Percentiles rank a stretch among this genome's conserved stretches.
phyloP scores from a whole-genome alignment of 1,140 invertebrate genomes.

The Atta colombica region DNA sequence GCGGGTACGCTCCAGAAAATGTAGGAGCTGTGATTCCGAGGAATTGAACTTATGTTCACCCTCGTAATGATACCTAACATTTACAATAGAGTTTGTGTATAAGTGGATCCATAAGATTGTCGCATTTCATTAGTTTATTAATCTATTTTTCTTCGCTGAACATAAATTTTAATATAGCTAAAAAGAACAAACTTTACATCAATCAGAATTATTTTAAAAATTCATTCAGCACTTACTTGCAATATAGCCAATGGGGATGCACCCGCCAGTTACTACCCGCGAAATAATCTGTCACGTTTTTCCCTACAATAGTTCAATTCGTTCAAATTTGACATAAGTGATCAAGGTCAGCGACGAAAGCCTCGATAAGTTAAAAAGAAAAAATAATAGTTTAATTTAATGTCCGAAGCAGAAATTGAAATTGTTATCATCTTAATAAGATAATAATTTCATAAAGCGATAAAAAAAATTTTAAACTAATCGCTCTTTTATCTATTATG shows the following conservation, averaged over 20 bases:
- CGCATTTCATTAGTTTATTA: neutral
- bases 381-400: neutral
- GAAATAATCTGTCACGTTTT: constrained; percentile 90
- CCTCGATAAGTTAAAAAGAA: neutral
- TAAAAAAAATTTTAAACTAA: neutral
- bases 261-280: constrained; percentile 93
- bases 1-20: constrained; percentile 92
- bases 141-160: neutral
- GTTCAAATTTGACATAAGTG: constrained; percentile 64
- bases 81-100: neutral
- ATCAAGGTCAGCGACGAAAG: constrained; percentile 48
- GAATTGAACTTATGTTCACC: constrained; percentile 84
- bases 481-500: neutral
- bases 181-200: neutral
- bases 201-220: neutral
- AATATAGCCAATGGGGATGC: constrained; percentile 94
- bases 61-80: constrained; percentile 87
- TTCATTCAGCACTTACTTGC: constrained; percentile 81
- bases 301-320: constrained; percentile 84
- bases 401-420: constrained; percentile 10
- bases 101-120: neutral
- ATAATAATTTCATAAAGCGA: neutral
- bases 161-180: neutral
- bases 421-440: constrained; percentile 2
- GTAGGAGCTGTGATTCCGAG: constrained; percentile 91